Evolutionary conservation across 2,888 invertebrate genomes (phyloP).

Genomic region (Drosophila testacea): DNA sequence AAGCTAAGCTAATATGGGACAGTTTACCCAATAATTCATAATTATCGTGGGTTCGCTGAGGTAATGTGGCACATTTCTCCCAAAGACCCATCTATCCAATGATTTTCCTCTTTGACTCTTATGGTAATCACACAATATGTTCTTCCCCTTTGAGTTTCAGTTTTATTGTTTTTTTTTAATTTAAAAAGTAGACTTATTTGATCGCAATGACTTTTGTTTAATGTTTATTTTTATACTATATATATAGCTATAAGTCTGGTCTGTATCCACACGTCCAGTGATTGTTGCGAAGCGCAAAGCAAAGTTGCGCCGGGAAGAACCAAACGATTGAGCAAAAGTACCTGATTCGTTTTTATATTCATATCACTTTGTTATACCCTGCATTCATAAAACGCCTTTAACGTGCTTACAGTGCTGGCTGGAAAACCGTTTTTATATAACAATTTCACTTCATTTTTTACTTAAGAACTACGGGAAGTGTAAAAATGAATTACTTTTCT

Average conservation of each 20-base stretch:
- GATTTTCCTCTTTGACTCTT: background rate
- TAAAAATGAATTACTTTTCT: too few relatives aligned
- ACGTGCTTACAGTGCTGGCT: background rate
- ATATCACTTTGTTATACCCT: conserved; percentile 10
- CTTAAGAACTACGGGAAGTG: too few relatives aligned
- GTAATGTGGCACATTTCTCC: background rate
- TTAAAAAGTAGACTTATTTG: background rate
- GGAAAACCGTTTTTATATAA: too few relatives aligned
- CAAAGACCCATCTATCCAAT: background rate
- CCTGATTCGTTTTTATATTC: conserved; percentile 28
- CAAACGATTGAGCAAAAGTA: conserved; percentile 19
- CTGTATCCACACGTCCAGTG: conserved; percentile 14
- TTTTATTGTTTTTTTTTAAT: background rate
- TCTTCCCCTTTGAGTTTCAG: conserved; percentile 3
- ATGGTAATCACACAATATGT: conserved; percentile 7
- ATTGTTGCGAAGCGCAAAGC: conserved; percentile 37
- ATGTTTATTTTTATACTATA: background rate
- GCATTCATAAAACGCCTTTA: background rate
- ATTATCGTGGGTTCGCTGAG: background rate
- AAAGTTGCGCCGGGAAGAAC: conserved; percentile 48
- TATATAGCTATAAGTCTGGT: background rate
- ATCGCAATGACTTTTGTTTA: background rate
- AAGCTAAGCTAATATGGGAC: background rate
- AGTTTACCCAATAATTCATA: background rate
- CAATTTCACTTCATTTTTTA: too few relatives aligned